phyloP scores from a whole-genome alignment of 1,140 invertebrate species.

The Zaprionus tsacasi region DNA sequence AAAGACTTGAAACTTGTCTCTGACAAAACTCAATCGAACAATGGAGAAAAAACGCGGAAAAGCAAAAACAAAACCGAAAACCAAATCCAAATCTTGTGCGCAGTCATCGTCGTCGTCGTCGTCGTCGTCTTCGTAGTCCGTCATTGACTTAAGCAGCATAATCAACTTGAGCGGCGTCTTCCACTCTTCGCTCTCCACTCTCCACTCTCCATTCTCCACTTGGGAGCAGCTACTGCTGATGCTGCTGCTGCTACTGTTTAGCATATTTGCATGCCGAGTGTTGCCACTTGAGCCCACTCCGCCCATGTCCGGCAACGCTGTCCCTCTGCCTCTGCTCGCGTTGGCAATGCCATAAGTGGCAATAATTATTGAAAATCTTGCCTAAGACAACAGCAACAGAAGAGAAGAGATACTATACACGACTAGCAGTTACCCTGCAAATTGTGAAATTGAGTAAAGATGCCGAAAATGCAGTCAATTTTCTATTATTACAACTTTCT shows the following conservation, averaged over 20 bases:
- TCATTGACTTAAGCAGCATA: conserved; percentile 81
- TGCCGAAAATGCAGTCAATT: not conserved
- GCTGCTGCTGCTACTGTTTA: conserved; percentile 75
- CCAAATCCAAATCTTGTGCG: conserved; percentile 71
- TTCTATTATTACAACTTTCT: not conserved
- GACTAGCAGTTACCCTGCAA: not conserved
- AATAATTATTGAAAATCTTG: conserved; percentile 84
- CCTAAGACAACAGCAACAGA: conserved; percentile 73
- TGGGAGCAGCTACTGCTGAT: not conserved
- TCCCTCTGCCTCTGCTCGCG: conserved; percentile 1
- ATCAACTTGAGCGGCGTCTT: conserved; percentile 68
- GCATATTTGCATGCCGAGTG: conserved; percentile 83
- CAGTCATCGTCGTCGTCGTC: conserved; percentile 74
- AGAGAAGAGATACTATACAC: not conserved
- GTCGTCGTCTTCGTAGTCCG: conserved; percentile 63
- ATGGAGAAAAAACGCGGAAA: conserved; percentile 42
- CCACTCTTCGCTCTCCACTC: conserved; percentile 12
- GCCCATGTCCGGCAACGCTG: conserved; percentile 39
- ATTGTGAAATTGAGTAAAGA: too few species aligned
- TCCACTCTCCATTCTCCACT: not conserved
- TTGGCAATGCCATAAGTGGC: conserved; percentile 73
- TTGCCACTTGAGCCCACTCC: conserved; percentile 68
- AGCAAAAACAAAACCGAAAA: conserved; percentile 49
- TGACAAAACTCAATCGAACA: conserved; percentile 48
- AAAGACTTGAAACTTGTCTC: conserved; percentile 75